Evolutionary conservation across 2,797 vertebrate species (phyloP), one percentile per base, ranked within the genome.

Genomic region (Xenopus petersii): DNA sequence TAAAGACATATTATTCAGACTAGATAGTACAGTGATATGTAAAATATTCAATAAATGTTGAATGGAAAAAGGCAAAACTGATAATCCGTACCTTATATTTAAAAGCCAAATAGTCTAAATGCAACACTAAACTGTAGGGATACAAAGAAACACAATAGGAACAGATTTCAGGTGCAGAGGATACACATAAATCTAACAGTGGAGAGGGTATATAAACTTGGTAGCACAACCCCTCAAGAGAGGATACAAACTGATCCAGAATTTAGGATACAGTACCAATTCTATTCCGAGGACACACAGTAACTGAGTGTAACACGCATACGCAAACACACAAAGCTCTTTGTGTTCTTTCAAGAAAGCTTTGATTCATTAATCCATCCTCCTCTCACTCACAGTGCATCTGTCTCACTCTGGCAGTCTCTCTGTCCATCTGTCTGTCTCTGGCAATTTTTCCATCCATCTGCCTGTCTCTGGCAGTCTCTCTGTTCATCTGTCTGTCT

Each of bases 391-490:
- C 65, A 64, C 61, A 58, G 67, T 78, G 71, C 76, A 78, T 78
- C 76, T 78, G 76, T 15, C 76, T 78, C 65, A 73, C 71, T 73
- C 76, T 78, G 76, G 76, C 71, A 78, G 55, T 73, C 65, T 73
- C 61, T 78, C 61, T 60, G 49, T 74, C 76, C 76, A 78, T 73
- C 76, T 78, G 76, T 66, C 71, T 78, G 76, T 78, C 76, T 73
- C 71, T 78, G 76, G 76, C 76, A 78, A 48, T 73, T 61, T 78
- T 71, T 78, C 54, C 17, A 26, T 78, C 36, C 75, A 78, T 73
- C 70, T 78, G 75, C 33, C 67, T 78, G 75, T 78, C 71, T 67
- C 71, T 78, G 75, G 76, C 76, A 78, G 66, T 78, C 71, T 78
- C 76, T 78, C 54, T 42, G 16, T 78, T 49, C 75, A 78, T 68